A percentile compares a stretch with the other conserved stretches of the same genome.
Conservation (phyloP, 53 echinoderm and acorn worm genomes). For the Patiria pectinifera region DNA sequence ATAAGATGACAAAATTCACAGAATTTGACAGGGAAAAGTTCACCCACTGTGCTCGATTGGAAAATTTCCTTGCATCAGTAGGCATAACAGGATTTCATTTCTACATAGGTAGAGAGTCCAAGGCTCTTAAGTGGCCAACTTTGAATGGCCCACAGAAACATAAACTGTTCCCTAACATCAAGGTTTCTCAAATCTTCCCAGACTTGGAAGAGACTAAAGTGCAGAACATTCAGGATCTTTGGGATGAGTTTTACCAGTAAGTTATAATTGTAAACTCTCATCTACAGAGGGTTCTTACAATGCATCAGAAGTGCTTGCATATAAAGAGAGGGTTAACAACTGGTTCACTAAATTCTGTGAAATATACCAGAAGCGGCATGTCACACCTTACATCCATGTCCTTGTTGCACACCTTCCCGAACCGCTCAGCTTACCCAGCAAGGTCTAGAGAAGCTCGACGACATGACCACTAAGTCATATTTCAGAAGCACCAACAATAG, state of each 20-base stretch:
- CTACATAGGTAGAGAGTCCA: constrained; percentile 17
- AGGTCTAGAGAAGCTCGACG: constrained; percentile 62
- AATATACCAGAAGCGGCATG: constrained; percentile 50
- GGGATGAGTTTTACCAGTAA: constrained; percentile 45
- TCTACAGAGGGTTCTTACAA: constrained; percentile 33
- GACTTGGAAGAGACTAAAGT: constrained; percentile 37
- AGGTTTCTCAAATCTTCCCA: constrained; percentile 39
- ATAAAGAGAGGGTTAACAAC: constrained; percentile 30
- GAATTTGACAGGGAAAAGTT: constrained; percentile 40
- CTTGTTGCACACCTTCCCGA: constrained; percentile 60
- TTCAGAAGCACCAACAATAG: constrained; percentile 49
- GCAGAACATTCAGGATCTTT: constrained; percentile 28
- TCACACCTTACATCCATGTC: constrained; percentile 58
- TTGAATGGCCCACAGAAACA: too few species aligned
- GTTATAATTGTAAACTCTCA: constrained; percentile 18
- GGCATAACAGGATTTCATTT: constrained; percentile 49
- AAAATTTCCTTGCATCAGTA: constrained; percentile 9
- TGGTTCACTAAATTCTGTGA: constrained; percentile 41
- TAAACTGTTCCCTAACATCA: not conserved
- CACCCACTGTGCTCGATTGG: constrained; percentile 22
- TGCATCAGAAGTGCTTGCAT: constrained; percentile 31
- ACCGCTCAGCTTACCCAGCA: constrained; percentile 46
- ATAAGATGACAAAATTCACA: constrained; percentile 7
- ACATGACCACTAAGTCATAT: constrained; percentile 48
- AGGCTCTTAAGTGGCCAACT: not conserved